Base-by-base conservation (phyloP, 2,113 vertebrate genomes). In the Anolis sagrei region DNA sequence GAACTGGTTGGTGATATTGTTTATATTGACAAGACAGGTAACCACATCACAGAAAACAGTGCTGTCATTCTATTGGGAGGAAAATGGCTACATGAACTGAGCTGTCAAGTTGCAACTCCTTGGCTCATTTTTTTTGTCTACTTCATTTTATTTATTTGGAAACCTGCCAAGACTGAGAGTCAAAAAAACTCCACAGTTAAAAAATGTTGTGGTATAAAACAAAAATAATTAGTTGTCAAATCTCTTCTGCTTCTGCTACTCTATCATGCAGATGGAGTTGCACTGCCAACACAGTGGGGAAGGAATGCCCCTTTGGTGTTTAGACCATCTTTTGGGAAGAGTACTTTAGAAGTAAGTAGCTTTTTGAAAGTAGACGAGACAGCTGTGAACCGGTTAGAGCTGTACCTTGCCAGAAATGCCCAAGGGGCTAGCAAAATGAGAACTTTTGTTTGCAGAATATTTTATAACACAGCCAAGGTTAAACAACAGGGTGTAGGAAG, bases 401-500 rank as follows among this genome's bases (percentile, higher is more conserved):
- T 74, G 32, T 49, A 25, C 74, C 58, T 83, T 51, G 7, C 54
- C 44, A 29, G 79, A 44, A 11, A 36, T 9, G n/a, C 27, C 25
- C 44, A 51, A 13, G 44, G 58, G 23, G 5, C 36, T 58, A 81
- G 70, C 58, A 61, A 54, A 70, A 51, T 39, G 16, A 82, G 27
- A 48, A 7, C 4, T 70, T 27, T 32, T 1, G 54, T 58, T 61
- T 69, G 61, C 32, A 0, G 16, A 73, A 9, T n/a, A 1, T 0
- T 51, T 0, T 58, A 44, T 19, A 89, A 16, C 66, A 62, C 21
- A 68, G 66, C 4, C 34, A 70, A 54, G 87, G 81, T 25, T 70
- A 91, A 87, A 79, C 11, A 3, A 78, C 14, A 18, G 39, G 44
- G 66, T 75, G 44, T 7, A 87, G 62, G 85, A 80, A 39, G 19